Base-by-base conservation (phyloP, 2,888 invertebrate species). In the Cordilura impudica region DNA sequence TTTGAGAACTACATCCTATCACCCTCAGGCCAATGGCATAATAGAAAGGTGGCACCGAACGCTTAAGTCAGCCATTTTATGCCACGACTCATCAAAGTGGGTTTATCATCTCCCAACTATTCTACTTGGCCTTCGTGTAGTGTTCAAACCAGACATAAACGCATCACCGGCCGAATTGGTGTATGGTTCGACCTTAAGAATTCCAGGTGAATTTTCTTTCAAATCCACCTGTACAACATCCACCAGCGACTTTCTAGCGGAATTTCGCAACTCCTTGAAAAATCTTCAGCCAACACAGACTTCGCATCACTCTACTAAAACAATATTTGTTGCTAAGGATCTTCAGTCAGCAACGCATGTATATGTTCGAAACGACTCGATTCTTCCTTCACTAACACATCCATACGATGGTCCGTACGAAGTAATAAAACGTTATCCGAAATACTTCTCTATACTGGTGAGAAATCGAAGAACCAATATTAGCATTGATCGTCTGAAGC, bases 341-440 rank as follows among this genome's bases (percentile, higher is more conserved):
- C 31, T 65, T 0, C 10, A 14, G 1, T 23, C 47, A 6, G 19
- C 65, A 16, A 70, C 56, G 8, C 69, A 78, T 21, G 70, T 71
- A 29, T 79, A 71, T 19, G 54, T 79, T 3, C 58, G 74, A 31
- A 74, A 78, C 56, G 78, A 78, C 58, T 58, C 58, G 2, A 49
- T 69, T 5, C 31, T 49, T 8, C 60, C 60, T 12, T 60, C 60
- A 16, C 71, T 80, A 2, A 63, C 61, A n/a, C 72, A 67, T 4
- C 76, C 65, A 0, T 80, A 80, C 29, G 72, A 73, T 43, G 76
- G 80, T 6, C 72, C 80, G n/a, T 73, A 67, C 16, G 4, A 18
- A 29, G 61, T 74, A 7, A 29, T 65, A 26, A 60, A 51, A 14
- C 31, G 56, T 35, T 23, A 39, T 6, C 8, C 18, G 16, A 75